Evolutionary conservation across 2,797 vertebrate species (phyloP).

Genomic region (Alexandromys oeconomus): DNA sequence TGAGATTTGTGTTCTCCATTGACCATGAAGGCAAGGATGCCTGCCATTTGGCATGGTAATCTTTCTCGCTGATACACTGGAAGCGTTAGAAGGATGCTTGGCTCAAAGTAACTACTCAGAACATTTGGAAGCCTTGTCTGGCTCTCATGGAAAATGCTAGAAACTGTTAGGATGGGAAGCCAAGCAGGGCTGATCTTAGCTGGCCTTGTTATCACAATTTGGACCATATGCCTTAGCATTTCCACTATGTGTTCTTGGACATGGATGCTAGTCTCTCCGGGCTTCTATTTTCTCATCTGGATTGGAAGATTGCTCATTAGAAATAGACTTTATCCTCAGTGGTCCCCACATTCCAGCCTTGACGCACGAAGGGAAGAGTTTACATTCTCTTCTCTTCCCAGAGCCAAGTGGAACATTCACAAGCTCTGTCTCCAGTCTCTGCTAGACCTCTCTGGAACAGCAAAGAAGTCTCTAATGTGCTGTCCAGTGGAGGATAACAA

Average conservation of each 20-base stretch:
- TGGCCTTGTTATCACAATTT: background rate
- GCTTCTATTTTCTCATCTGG: background rate
- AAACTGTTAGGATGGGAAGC: background rate
- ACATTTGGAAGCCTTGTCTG: background rate
- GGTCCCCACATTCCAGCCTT: background rate
- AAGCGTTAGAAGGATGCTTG: background rate
- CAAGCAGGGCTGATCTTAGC: background rate
- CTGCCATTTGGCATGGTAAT: background rate
- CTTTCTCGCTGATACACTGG: background rate
- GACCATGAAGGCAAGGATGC: slow-evolving; percentile 1
- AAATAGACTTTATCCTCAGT: background rate
- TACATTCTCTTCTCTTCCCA: background rate
- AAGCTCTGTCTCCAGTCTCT: background rate
- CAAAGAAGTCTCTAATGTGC: background rate
- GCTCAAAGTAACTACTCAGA: background rate
- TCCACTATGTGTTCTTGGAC: background rate
- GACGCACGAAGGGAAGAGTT: background rate
- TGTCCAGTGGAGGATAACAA: background rate
- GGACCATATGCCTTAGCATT: background rate
- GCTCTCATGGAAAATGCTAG: background rate
- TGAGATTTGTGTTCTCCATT: background rate
- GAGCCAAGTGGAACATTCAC: background rate
- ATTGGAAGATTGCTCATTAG: background rate
- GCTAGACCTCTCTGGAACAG: background rate
- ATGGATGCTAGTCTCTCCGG: background rate